These are phyloP conservation scores for Excalfactoria chinensis DNA, from an alignment of 2,113 vertebrate genomes.

Conservation along the genomic window DNA sequence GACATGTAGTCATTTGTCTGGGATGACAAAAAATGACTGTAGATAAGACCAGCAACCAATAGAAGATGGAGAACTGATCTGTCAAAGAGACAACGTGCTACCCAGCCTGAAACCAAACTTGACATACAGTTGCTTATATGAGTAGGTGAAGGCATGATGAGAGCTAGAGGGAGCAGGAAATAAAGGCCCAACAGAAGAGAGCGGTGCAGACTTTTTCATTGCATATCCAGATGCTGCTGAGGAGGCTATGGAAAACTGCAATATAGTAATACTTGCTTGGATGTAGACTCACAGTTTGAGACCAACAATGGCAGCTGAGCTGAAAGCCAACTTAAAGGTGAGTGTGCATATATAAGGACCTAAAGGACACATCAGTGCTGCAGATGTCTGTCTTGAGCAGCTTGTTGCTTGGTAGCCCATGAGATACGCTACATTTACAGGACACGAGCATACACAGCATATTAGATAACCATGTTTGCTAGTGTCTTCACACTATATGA, in stretches of 20 bases:
- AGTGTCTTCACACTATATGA: background rate
- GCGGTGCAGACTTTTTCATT: fast-evolving
- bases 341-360: background rate
- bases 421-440: background rate
- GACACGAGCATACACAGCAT: background rate
- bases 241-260: background rate
- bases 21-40: background rate
- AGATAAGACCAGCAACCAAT: background rate
- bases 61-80: background rate
- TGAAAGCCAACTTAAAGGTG: background rate
- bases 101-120: background rate
- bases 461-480: background rate
- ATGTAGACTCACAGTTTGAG: fast-evolving
- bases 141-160: background rate
- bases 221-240: background rate
- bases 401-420: background rate
- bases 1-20: background rate
- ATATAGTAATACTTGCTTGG: background rate
- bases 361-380: background rate
- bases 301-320: background rate
- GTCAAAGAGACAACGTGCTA: background rate
- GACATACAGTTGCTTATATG: background rate
- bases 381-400: background rate
- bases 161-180: background rate
- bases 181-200: background rate